Evolutionary conservation across 2,113 vertebrate genomes (phyloP), one percentile per base, ranked within the genome.

Genomic region (Lycaon pictus): DNA sequence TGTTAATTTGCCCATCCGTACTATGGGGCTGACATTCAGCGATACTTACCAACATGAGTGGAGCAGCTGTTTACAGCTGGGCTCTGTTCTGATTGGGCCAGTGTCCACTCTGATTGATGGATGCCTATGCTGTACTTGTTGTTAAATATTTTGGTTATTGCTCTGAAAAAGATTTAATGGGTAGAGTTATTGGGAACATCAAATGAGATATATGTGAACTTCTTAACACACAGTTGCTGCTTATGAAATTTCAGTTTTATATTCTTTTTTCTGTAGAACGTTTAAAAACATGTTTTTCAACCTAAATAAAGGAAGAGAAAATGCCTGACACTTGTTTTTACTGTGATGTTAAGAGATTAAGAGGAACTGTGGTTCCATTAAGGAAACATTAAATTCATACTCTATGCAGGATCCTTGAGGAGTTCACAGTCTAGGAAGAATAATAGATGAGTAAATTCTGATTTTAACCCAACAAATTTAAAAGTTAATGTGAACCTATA

Each of bases 101-200:
- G 1, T 90, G 80, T 92, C 74, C 58, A 84, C 37, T 93, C 60
- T 80, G 48, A 67, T 53, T 56, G 12, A 19, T 90, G 65, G 55
- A 29, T 95, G 32, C 23, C 19, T 9, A 35, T 87, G 48, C 9
- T 67, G 22, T 88, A 87, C 35, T 87, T 62, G 6, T 62, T 80
- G 48, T 92, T 86, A 95, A 95, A 60, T 95, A 74, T 95, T 85
- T 97, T 97, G 27, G 48, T 23, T 74, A 17, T 80, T 19, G 63
- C 20, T 88, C 22, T 35, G 96, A 76, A 43, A 93, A 94, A 71
- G 58, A 83, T 29, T 79, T 91, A 93, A 62, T 90, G 51, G 22
- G 13, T 79, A 88, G 37, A 3, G 11, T 92, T 89, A 65, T 71
- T 95, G 60, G 77, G 23, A 90, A 72, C 25, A 95, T 85, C 85